Base-by-base conservation (phyloP, 2,797 vertebrate species). In the Parauchenoglanis ngamensis region DNA sequence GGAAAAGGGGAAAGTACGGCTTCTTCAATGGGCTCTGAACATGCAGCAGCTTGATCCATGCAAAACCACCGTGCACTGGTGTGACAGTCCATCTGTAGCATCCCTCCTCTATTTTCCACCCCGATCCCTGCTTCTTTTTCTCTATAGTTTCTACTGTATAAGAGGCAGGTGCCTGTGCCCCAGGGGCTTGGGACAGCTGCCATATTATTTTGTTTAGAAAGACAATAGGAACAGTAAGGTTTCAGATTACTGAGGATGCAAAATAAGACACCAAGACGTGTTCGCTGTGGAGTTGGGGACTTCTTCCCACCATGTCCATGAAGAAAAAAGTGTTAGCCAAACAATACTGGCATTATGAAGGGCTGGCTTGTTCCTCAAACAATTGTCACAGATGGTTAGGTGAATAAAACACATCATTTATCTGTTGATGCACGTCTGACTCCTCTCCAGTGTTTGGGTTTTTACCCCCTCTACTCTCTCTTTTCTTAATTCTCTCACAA, bases 131-230 rank as follows among this genome's bases (percentile, higher is more conserved):
- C 72, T 75, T 81, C 80, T 84, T 67, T 78, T 88, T 76, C 81
- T 86, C 59, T 88, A 77, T 75, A 31, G 46, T 63, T 85, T 87
- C 80, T 79, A 31, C 83, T 78, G 59, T 86, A 86, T 75, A 31
- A 89, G 78, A 84, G 88, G 85, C 91, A 92, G 90, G 89, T 92
- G 90, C 89, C 79, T 89, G 90, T 85, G 49, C 85, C 92, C 85
- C 13, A 79, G 90, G 90, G 89, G 40, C 35, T 73, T 76, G 81
- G 90, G 90, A 87, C 61, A 19, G 56, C 59, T 89, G 91, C 89
- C 91, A 92, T 90, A 80, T 88, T 70, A 89, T 86, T 90, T 87
- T 85, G 87, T 90, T 89, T 78, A 85, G 84, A 90, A 86, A 92
- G 90, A 89, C 90, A 91, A 91, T 87, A 87, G 85, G 85, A 72